Conservation (phyloP, 2,113 vertebrate genomes). For the Mirounga angustirostris region DNA sequence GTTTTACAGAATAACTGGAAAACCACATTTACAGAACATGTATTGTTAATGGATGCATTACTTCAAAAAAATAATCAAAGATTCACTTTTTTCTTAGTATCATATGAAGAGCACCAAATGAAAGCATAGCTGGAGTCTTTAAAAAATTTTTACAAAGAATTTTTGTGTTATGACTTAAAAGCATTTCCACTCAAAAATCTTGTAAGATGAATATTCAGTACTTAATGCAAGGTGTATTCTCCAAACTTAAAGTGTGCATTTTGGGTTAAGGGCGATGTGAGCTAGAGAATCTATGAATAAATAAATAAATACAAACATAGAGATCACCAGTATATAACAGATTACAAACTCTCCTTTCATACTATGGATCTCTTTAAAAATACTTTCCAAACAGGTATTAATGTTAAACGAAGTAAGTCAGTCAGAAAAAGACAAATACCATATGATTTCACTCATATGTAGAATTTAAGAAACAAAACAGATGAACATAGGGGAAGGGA, state of each 20-base stretch:
- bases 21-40: not conserved
- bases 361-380: not conserved
- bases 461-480: no score
- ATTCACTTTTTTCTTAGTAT: not conserved
- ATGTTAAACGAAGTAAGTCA: no score
- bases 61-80: slow-evolving; percentile 17
- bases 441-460: no score
- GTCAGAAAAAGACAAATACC: no score
- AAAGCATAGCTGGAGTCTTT: not conserved
- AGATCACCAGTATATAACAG: not conserved
- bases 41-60: not conserved
- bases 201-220: not conserved
- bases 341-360: not conserved
- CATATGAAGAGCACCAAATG: not conserved
- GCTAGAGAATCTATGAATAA: not conserved
- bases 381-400: not conserved
- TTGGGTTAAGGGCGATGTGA: not conserved
- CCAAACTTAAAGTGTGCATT: not conserved
- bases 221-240: not conserved
- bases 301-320: not conserved
- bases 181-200: not conserved
- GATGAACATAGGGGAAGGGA: no score
- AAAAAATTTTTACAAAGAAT: slow-evolving; percentile 33
- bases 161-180: slow-evolving; percentile 2
- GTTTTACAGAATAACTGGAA: slow-evolving; percentile 42